Percentiles rank a stretch among this genome's conserved stretches.
phyloP scores from a whole-genome alignment of 2,113 vertebrate genomes.

The Steatornis caripensis region DNA sequence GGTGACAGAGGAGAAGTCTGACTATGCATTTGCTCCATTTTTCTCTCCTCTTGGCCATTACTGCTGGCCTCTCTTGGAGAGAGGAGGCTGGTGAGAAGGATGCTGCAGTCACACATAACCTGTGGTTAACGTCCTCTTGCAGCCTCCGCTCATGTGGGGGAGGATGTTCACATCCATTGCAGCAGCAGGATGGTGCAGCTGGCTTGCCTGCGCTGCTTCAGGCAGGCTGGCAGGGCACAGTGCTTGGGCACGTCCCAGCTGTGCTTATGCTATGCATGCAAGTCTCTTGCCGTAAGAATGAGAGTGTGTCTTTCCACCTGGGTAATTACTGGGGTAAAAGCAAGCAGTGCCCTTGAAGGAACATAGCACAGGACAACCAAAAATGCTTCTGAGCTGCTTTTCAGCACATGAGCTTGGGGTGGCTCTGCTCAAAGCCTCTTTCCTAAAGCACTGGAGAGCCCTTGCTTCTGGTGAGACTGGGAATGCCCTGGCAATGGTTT shows the following conservation, averaged over 20 bases:
- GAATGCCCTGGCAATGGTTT: neutral
- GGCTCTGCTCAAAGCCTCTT: neutral
- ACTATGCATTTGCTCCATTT: neutral
- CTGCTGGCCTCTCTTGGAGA: neutral
- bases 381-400: neutral
- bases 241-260: neutral
- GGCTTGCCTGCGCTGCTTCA: neutral
- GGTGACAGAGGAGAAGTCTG: neutral
- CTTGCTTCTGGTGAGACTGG: neutral
- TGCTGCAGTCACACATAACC: neutral
- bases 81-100: neutral
- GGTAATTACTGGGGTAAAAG: neutral
- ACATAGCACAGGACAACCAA: neutral
- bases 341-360: neutral
- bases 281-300: neutral
- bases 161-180: neutral
- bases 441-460: neutral
- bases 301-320: neutral
- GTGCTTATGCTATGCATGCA: neutral
- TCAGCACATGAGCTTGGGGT: rapidly evolving
- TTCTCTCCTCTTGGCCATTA: neutral
- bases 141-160: neutral
- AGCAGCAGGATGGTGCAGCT: neutral
- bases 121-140: neutral
- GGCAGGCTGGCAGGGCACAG: neutral